Conservation (phyloP, 2,888 invertebrate genomes). For the Stenurella melanura region DNA sequence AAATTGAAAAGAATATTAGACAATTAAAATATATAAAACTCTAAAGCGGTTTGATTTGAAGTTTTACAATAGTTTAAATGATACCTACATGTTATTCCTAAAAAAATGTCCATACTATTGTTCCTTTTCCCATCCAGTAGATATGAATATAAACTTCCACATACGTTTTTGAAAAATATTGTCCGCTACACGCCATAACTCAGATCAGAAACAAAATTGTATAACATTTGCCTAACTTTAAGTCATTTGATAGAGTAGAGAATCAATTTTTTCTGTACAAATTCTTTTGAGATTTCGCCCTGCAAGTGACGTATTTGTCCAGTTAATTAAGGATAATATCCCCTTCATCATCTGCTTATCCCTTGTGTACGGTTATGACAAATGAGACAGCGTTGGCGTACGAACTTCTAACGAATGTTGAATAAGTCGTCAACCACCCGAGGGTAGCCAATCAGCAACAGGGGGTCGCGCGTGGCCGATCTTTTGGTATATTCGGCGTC, state of each 20-base stretch:
- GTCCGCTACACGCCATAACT: too few species aligned
- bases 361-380: conserved; percentile 31
- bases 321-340: not conserved
- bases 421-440: conserved; percentile 61
- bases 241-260: not conserved
- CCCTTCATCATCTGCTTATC: conserved; percentile 11
- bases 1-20: too few species aligned
- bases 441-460: conserved; percentile 56
- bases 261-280: not conserved
- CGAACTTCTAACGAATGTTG: conserved; percentile 57
- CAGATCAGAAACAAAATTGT: too few species aligned
- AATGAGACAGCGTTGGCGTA: conserved; percentile 40
- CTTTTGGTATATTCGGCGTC: conserved; percentile 40
- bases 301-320: not conserved
- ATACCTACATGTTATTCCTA: too few species aligned
- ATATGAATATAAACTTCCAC: too few species aligned
- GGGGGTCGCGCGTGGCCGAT: conserved; percentile 57
- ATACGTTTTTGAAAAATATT: too few species aligned
- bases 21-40: too few species aligned
- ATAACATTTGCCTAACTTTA: too few species aligned
- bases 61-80: too few species aligned
- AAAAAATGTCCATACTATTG: too few species aligned
- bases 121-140: too few species aligned
- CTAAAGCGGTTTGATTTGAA: too few species aligned
- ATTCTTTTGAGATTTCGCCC: not conserved